phyloP scores from a whole-genome alignment of 1,140 invertebrate species.

The Drosophila oshimai region DNA sequence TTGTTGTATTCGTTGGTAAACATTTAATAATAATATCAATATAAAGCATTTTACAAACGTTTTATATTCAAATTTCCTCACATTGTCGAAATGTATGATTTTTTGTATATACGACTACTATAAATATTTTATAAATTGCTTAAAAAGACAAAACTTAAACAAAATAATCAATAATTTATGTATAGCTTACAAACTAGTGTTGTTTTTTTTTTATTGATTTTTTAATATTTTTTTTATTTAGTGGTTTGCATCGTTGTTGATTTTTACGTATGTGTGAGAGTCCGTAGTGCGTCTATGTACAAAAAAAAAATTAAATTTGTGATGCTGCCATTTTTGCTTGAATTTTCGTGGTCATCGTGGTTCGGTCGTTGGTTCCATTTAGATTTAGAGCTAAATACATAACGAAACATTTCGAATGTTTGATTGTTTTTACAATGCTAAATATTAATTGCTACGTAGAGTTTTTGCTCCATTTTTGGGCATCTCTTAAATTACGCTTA shows the following conservation, averaged over 20 bases:
- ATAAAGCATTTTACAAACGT: conserved; percentile 74
- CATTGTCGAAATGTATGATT: conserved; percentile 64
- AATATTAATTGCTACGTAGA: conserved; percentile 2
- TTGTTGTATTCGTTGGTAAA: conserved; percentile 50
- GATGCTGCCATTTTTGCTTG: background rate
- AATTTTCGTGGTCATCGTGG: background rate
- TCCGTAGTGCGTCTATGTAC: conserved; percentile 9
- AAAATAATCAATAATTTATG: conserved; percentile 31
- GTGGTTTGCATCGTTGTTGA: background rate
- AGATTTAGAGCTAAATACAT: conserved; percentile 14
- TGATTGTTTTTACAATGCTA: conserved; percentile 35
- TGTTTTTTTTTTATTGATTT: background rate
- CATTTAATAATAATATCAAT: conserved; percentile 76
- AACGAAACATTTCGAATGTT: conserved; percentile 54
- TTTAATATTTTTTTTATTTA: conserved; percentile 6
- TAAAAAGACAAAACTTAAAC: conserved; percentile 52
- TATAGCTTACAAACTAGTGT: conserved; percentile 32
- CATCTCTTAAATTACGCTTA: conserved; percentile 18
- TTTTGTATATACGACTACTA: conserved; percentile 53
- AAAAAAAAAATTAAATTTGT: too few species aligned
- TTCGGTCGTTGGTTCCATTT: background rate
- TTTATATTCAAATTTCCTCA: conserved; percentile 56
- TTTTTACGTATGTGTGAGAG: background rate
- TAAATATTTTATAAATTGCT: conserved; percentile 63
- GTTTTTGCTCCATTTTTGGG: background rate